Evolutionary conservation across 2,797 vertebrate species (phyloP), one percentile per base, ranked within the genome.

Genomic region (Danio jaintianensis): DNA sequence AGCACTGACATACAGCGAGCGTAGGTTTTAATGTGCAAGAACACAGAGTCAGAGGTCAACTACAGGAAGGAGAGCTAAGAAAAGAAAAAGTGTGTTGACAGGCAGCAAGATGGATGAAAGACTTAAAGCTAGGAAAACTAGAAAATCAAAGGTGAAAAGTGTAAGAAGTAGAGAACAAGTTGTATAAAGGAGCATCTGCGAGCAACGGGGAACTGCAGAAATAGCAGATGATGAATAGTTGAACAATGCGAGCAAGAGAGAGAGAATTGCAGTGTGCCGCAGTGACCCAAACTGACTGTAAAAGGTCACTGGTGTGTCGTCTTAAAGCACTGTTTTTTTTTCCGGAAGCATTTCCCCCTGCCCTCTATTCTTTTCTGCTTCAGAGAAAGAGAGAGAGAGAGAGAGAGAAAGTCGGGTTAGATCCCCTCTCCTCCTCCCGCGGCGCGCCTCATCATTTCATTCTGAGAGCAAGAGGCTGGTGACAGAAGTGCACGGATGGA

Each of bases 281-380:
- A 74, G 74, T 81, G 79, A 79, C 29, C 75, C 73, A 66, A 64
- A 64, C 79, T 61, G 40, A 76, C 56, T 75, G 71, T 43, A 40
- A 81, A 83, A 83, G 81, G 84, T 85, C 84, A 85, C 55, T 4
- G 47, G 52, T 66, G 66, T 18, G 6, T 78, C 7, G 20, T 61
- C 52, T 29, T 10, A 40, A 67, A 68, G 70, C 53, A 55, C 63
- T 22, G 29, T 22, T 38, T 73, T 36, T n/a, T 66, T 66, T 52
- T 68, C 36, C 43, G 15, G 43, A 66, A 29, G 61, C 43, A 18
- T 61, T 62, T 67, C 36, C 20, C 29, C 13, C 20, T 66, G 20
- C 22, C 43, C 29, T 72, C 53, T 68, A 40, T 42, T 53, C 9
- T 72, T 16, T 47, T 22, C 22, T 7, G 59, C 36, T 64, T 59